Evolutionary conservation across 2,113 vertebrate species (phyloP).

Genomic region (Pelecanus crispus): DNA sequence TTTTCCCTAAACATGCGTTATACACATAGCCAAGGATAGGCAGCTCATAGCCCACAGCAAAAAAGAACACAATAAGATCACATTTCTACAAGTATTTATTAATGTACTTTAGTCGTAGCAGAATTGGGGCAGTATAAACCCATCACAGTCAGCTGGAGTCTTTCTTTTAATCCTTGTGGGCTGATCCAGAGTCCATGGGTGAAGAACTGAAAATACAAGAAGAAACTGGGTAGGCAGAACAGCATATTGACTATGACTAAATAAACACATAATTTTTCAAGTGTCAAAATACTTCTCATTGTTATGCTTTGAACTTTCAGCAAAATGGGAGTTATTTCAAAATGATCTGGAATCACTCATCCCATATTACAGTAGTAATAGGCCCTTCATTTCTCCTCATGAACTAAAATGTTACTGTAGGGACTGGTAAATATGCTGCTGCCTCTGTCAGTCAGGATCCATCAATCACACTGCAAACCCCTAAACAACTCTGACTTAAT

Average conservation of each 20-base stretch:
- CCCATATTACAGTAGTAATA: neutral
- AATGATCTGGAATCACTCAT: neutral
- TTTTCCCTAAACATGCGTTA: neutral
- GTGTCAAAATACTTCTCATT: neutral
- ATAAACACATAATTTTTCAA: neutral
- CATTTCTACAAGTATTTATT: neutral
- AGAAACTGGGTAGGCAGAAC: neutral
- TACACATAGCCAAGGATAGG: neutral
- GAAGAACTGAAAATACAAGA: neutral
- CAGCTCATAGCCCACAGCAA: neutral
- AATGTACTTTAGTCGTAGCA: neutral
- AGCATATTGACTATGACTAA: neutral
- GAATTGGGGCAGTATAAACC: neutral
- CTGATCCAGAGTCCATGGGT: neutral
- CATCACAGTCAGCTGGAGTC: neutral
- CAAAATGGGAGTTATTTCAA: neutral
- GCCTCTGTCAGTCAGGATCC: neutral
- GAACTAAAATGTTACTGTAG: neutral
- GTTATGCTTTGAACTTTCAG: neutral
- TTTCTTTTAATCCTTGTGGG: neutral
- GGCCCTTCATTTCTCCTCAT: neutral
- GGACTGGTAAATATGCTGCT: neutral
- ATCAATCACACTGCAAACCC: conserved; percentile 3
- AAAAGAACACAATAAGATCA: neutral
- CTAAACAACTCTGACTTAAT: neutral